These are phyloP conservation scores for Phyto melanocephala DNA, from an alignment of 2,888 invertebrate species.

Conservation along the genomic window DNA sequence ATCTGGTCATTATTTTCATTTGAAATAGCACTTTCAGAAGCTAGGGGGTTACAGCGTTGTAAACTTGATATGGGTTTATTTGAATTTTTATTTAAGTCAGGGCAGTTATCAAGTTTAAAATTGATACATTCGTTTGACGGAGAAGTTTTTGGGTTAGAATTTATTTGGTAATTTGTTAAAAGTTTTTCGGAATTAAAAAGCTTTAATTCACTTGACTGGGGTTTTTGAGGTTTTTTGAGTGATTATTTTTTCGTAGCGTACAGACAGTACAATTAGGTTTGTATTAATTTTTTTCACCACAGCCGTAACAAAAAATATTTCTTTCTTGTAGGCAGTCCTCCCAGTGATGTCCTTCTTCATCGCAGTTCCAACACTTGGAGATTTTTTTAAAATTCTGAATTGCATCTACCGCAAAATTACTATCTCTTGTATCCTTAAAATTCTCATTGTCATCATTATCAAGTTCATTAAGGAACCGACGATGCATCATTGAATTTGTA, in stretches of 20 bases:
- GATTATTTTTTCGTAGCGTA: not conserved
- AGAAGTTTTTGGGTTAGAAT: too few relatives aligned
- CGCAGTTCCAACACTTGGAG: conserved; percentile 42
- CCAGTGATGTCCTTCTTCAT: conserved; percentile 21
- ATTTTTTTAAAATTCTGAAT: not conserved
- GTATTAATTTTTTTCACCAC: conserved; percentile 11
- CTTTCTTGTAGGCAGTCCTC: conserved; percentile 24
- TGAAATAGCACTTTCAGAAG: not conserved
- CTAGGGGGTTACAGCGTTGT: too few relatives aligned
- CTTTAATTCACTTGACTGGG: too few relatives aligned
- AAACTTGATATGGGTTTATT: not conserved
- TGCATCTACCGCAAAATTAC: too few relatives aligned
- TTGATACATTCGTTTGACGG: too few relatives aligned
- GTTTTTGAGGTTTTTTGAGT: not conserved
- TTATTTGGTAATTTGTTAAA: too few relatives aligned
- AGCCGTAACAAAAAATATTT: conserved; percentile 47
- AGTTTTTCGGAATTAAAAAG: too few relatives aligned
- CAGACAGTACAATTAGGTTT: conserved; percentile 7
- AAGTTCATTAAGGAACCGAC: conserved; percentile 2
- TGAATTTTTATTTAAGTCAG: not conserved
- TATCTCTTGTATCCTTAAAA: not conserved
- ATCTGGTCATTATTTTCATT: not conserved
- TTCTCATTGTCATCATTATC: not conserved
- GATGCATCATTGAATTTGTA: not conserved
- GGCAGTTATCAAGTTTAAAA: too few relatives aligned